A percentile compares a stretch with the other conserved stretches of the same genome.
These are phyloP conservation scores for Tauraco erythrolophus DNA, from an alignment of 2,113 vertebrate species.

Conservation along the genomic window DNA sequence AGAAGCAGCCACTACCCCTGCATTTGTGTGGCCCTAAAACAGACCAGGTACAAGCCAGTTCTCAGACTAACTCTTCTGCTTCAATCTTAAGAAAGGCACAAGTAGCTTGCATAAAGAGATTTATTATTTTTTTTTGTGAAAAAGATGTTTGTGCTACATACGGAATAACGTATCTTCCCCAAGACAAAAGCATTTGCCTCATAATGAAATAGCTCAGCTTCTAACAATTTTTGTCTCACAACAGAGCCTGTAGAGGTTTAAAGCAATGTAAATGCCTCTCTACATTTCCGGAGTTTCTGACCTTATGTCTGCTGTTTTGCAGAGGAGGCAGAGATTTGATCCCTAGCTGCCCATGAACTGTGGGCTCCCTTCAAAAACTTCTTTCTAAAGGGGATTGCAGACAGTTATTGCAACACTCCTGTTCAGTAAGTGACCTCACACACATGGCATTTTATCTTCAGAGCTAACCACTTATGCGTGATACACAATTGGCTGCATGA, in stretches of 20 bases:
- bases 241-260: neutral
- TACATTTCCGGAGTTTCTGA: neutral
- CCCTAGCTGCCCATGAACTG: neutral
- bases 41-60: neutral
- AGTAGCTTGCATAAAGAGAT: neutral
- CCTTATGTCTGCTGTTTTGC: neutral
- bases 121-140: neutral
- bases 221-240: neutral
- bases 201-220: neutral
- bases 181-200: neutral
- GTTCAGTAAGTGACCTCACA: slow-evolving; percentile 11
- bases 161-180: neutral
- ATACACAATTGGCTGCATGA: slow-evolving; percentile 14
- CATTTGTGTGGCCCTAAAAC: neutral
- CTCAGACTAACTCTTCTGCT: neutral
- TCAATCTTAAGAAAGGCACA: neutral
- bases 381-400: neutral
- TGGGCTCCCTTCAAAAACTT: neutral
- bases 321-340: neutral
- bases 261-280: neutral
- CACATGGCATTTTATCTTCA: neutral
- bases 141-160: neutral
- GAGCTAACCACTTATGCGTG: neutral
- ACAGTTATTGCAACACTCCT: neutral
- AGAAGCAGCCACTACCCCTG: neutral